Conservation (phyloP, 2,797 vertebrate species). For the Limosa lapponica region DNA sequence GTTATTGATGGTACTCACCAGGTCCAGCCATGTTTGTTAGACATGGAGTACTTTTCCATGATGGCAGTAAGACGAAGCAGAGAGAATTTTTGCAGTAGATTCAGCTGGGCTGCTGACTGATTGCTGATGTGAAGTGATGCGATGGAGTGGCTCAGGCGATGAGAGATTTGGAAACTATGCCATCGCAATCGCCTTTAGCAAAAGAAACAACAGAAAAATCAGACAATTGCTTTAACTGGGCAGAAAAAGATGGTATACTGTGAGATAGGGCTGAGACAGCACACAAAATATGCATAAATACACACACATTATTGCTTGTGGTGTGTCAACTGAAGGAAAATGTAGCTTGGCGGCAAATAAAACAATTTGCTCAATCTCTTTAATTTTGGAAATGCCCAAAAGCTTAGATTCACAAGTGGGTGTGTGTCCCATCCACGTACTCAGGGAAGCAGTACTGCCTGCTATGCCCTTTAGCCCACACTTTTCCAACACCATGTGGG, state of each 20-base stretch:
- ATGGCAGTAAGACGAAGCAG: constrained; percentile 94
- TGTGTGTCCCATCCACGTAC: not conserved
- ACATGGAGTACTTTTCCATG: constrained; percentile 97
- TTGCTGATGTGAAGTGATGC: constrained; percentile 92
- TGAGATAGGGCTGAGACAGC: not conserved
- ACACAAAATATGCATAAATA: not conserved
- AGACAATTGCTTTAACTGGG: not conserved
- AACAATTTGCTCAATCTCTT: not conserved
- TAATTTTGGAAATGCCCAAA: not conserved
- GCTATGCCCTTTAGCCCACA: not conserved
- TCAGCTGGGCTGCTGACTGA: constrained; percentile 93
- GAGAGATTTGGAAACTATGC: constrained; percentile 96
- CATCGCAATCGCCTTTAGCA: constrained; percentile 86
- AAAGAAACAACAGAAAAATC: not conserved
- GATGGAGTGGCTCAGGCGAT: constrained; percentile 86
- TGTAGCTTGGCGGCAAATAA: not conserved
- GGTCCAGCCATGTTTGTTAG: constrained; percentile 97
- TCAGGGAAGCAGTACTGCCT: not conserved
- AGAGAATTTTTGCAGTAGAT: constrained; percentile 94
- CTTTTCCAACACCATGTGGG: constrained; percentile 11
- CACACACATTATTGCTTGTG: not conserved
- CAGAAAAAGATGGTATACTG: not conserved
- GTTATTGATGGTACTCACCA: constrained; percentile 82
- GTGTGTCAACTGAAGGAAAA: not conserved
- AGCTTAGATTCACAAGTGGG: not conserved